Base-by-base conservation (phyloP, 2,113 vertebrate genomes). In the Campylomormyrus numenius region DNA sequence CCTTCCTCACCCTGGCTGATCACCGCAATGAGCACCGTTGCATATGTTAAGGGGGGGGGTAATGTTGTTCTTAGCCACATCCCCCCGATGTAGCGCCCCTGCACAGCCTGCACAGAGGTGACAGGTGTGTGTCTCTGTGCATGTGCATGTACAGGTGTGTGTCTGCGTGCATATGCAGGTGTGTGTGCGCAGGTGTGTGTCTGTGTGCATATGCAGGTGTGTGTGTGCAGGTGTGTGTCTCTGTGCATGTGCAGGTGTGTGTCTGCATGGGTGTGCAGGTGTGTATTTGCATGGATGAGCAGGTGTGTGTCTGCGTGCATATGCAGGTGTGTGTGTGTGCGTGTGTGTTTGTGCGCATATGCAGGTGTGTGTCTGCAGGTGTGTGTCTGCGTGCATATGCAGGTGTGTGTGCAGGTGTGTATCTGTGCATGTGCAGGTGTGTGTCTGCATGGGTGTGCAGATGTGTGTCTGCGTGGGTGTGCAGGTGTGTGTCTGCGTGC, bases 51-150 rank as follows among this genome's bases (percentile, higher is more conserved):
- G 88, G 35, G 80, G 77, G n/a, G 77, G 27, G 27, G 15, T 5
- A 35, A 24, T 84, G 88, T 84, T 92, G 93, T 87, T 90, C 89
- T 91, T 90, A 93, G 56, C 93, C 91, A 94, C 92, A 58, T 93
- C 91, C 92, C 10, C 15, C 27, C 5, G 0, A 53, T 7, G 5
- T 6, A 53, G 46, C 5, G 24, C 84, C 42, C 10, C 85, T 53
- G 48, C n/a, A 13, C 31, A 53, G 13, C 11, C 46, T 86, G 84
- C 3, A 50, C 45, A 85, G 58, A 27, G n/a, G 58, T 27, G 58
- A 66, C 62, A 83, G 92, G 91, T 87, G 49, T 31, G 27, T 42
- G 49, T 53, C 21, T 53, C 4, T 7, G 1, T 56, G 27, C 19
- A 15, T 87, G 24, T 87, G 93, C 90, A 93, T 48, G 48, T 50